Evolutionary conservation across 1,140 invertebrate species (phyloP).

Genomic region (Neodiprion pinetum): DNA sequence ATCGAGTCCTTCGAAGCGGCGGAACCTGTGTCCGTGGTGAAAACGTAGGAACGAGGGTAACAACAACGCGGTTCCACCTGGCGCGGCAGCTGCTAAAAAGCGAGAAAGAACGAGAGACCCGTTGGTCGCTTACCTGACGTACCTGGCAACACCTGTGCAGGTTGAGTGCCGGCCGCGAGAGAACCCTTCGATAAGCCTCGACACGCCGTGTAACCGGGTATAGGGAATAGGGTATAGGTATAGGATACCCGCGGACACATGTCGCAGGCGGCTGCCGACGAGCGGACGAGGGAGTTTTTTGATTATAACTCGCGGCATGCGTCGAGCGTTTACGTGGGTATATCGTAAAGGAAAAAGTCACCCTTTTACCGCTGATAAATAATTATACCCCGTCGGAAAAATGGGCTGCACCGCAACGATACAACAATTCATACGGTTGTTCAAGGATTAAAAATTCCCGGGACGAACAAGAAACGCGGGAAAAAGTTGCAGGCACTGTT

Average conservation of each 20-base stretch:
- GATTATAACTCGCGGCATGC: too few species aligned
- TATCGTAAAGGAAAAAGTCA: not conserved
- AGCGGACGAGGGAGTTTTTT: not conserved
- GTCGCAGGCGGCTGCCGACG: not conserved
- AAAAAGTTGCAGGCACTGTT: too few species aligned
- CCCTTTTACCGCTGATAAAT: not conserved
- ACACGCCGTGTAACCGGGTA: too few species aligned
- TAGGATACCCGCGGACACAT: not conserved
- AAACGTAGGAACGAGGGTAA: not conserved
- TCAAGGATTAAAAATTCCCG: too few species aligned
- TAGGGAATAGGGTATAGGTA: too few species aligned
- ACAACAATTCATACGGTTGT: too few species aligned
- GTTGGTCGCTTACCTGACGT: not conserved
- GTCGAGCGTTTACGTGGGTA: not conserved
- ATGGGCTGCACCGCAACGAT: too few species aligned
- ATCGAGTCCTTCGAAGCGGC: not conserved
- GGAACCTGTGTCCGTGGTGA: constrained; percentile 1
- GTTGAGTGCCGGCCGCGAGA: not conserved
- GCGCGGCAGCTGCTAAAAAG: not conserved
- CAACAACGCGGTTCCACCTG: not conserved
- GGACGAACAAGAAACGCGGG: too few species aligned
- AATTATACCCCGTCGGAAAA: too few species aligned
- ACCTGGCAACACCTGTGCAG: not conserved
- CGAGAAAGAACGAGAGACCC: not conserved
- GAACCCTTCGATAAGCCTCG: too few species aligned